Percentiles rank a stretch among this genome's conserved stretches.
Evolutionary conservation across 2,113 vertebrate species (phyloP).

Genomic region (Choloepus hoffmanni): DNA sequence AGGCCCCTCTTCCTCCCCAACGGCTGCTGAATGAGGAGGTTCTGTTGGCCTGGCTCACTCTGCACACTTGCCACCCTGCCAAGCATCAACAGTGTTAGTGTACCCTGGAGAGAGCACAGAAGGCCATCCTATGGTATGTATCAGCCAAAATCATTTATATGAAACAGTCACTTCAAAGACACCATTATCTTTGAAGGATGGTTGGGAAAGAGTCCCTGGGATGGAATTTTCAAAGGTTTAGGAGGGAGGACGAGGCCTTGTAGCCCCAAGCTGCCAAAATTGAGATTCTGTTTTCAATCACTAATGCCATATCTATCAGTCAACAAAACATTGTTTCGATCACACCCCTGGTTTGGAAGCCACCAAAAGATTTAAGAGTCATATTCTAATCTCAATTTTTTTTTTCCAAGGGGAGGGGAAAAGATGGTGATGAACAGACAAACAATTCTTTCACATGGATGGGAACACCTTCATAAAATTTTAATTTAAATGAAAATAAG

Average conservation of each 20-base stretch:
- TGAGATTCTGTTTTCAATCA: conserved; percentile 86
- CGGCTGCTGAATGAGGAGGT: conserved; percentile 95
- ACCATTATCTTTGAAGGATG: conserved; percentile 88
- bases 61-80: conserved; percentile 98
- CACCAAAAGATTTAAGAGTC: conserved; percentile 72
- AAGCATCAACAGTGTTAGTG: conserved; percentile 84
- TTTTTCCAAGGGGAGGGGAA: conserved; percentile 69
- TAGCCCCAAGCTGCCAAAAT: conserved; percentile 84
- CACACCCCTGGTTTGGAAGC: conserved; percentile 83
- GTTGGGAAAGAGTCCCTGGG: conserved; percentile 75
- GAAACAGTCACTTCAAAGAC: conserved; percentile 88
- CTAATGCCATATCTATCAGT: conserved; percentile 79
- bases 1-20: conserved; percentile 96
- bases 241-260: conserved; percentile 80
- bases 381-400: conserved; percentile 81
- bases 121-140: conserved; percentile 65
- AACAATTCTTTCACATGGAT: conserved; percentile 77
- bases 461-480: conserved; percentile 79
- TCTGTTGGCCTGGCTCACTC: conserved; percentile 98
- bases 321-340: conserved; percentile 71
- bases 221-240: conserved; percentile 79
- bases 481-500: conserved; percentile 83
- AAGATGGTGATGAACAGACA: conserved; percentile 62
- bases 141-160: conserved; percentile 81
- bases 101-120: not conserved